Evolutionary conservation across 2,113 vertebrate species (phyloP).

Genomic region (Cygnus atratus): DNA sequence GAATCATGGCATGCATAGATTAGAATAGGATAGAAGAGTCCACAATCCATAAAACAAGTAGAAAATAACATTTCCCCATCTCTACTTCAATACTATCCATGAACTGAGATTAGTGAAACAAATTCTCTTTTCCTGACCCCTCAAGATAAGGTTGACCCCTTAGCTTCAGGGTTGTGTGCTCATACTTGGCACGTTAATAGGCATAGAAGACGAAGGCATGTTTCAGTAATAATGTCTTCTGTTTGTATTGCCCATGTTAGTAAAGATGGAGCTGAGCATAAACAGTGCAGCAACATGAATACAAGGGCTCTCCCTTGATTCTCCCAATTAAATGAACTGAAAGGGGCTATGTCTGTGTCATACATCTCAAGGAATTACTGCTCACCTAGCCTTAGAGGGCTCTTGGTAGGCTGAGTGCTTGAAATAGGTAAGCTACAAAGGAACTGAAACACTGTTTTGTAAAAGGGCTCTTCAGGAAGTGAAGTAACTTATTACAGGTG

Average conservation of each 20-base stretch:
- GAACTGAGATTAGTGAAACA: neutral
- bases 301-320: neutral
- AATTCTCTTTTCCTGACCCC: neutral
- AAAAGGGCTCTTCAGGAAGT: neutral
- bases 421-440: neutral
- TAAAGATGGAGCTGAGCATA: neutral
- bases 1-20: rapidly evolving
- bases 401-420: neutral
- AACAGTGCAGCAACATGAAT: neutral
- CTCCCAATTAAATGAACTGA: neutral
- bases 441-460: neutral
- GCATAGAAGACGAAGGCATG: neutral
- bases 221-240: neutral
- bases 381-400: neutral
- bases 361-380: neutral
- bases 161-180: neutral
- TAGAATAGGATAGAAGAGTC: neutral
- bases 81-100: neutral
- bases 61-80: neutral
- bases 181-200: neutral
- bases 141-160: neutral
- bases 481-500: neutral
- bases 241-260: neutral
- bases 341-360: neutral
- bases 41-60: neutral